Conservation (phyloP, 2,888 invertebrate genomes). For the Scotopteryx bipunctaria region DNA sequence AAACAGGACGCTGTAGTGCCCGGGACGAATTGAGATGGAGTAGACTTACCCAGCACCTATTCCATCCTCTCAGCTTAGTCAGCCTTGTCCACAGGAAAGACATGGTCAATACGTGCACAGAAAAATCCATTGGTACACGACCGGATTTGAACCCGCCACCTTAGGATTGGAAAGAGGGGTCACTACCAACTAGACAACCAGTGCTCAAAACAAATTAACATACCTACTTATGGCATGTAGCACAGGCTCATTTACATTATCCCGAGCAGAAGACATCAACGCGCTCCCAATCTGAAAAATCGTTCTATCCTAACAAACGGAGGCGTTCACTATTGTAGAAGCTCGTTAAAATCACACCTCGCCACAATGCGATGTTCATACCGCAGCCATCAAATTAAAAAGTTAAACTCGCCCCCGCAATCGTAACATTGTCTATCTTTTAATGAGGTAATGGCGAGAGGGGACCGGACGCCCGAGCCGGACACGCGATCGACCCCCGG, state of each 20-base stretch:
- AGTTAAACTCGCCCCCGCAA: conserved; percentile 62
- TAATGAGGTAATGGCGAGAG: conserved; percentile 75
- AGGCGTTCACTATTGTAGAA: conserved; percentile 9
- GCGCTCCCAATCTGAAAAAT: conserved; percentile 15
- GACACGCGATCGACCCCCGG: conserved; percentile 62
- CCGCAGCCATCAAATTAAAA: conserved; percentile 74
- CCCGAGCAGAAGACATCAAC: conserved; percentile 30
- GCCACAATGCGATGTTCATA: conserved; percentile 49
- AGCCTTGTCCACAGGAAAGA: no score
- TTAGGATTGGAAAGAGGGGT: no score
- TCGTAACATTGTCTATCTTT: conserved; percentile 59
- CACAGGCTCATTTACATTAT: background rate
- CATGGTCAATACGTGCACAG: no score
- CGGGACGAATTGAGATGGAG: no score
- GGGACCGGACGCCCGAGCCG: conserved; percentile 48
- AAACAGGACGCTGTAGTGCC: no score
- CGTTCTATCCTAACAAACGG: conserved; percentile 1
- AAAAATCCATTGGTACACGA: no score
- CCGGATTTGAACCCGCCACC: no score
- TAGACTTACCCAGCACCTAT: no score
- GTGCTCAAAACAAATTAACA: no score
- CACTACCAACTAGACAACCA: no score
- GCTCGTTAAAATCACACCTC: conserved; percentile 68
- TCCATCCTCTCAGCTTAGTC: no score
- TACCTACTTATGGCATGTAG: no score